Percentiles rank a stretch among this genome's conserved stretches.
Conservation (phyloP, 2,113 vertebrate genomes). For the Pogona vitticeps region DNA sequence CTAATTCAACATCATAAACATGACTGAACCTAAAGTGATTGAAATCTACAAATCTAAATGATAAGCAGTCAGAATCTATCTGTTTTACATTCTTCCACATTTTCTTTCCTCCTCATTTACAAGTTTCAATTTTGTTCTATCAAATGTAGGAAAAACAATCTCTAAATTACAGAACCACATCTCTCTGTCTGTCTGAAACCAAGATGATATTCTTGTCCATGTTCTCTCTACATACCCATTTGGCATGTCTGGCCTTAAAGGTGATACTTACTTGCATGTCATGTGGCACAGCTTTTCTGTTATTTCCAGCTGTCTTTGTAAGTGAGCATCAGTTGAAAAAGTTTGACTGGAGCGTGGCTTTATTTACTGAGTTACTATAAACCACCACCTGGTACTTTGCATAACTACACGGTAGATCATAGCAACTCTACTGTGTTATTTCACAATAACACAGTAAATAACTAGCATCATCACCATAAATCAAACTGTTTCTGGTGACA, state of each 20-base stretch:
- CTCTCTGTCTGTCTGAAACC: background rate
- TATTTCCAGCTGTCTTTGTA: constrained; percentile 54
- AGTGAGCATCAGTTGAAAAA: constrained; percentile 60
- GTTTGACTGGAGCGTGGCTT: constrained; percentile 23
- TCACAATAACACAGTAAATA: constrained; percentile 69
- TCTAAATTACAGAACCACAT: background rate
- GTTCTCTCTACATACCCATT: no score
- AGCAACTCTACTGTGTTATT: constrained; percentile 52
- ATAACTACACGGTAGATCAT: constrained; percentile 69
- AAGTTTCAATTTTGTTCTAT: background rate
- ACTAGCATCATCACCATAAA: constrained; percentile 59
- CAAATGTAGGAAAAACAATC: no score
- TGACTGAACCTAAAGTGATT: background rate
- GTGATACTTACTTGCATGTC: background rate
- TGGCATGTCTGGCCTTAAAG: background rate
- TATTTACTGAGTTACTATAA: constrained; percentile 60
- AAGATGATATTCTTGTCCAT: no score
- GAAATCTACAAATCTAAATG: background rate
- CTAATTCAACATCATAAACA: background rate
- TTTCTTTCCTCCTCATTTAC: background rate
- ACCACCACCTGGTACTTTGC: constrained; percentile 66
- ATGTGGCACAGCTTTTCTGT: constrained; percentile 24
- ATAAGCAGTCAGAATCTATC: background rate
- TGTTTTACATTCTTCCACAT: background rate
- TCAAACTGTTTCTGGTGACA: constrained; percentile 41